Base-by-base conservation (phyloP, 2,113 vertebrate genomes). In the Chionomys nivalis region DNA sequence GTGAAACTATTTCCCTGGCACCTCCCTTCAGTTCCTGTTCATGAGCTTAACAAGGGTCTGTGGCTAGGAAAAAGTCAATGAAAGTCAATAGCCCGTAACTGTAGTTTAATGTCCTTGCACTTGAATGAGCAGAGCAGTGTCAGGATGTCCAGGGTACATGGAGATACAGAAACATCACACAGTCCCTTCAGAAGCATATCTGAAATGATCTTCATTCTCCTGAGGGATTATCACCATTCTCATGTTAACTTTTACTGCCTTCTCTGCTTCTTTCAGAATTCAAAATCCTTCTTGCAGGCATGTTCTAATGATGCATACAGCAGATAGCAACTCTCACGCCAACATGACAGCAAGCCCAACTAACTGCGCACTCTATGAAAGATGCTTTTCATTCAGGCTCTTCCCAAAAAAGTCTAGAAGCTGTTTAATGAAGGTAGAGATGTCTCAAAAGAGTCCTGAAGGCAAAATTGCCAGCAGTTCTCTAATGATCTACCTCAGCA, bases 361-460 rank as follows among this genome's bases (percentile, higher is more conserved):
- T 0, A 17, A 28, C 33, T 16, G 19, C 2, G 28, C 24, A 13
- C 78, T 96, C 87, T 72, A 14, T 78, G 7, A 70, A 49, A 26
- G 14, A 19, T 14, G 66, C 11, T 23, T 87, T 52, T 42, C 3
- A 63, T 26, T 65, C 24, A 70, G 42, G 73, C 13, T 82, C 26
- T 72, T 77, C 85, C 49, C 31, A 81, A 44, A 96, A 72, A 79
- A 65, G 26, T 44, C 86, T 92, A 28, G 49, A 73, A 92, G 76
- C 42, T 79, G 61, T 90, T 70, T 2, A 73, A 49, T 16, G 33
- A 81, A 79, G 26, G 21, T 31, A 1, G 47, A 78, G 19, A 44
- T 36, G 5, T 77, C 73, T 77, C 36, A 10, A 58, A 95, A 88
- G 39, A 94, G 24, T 90, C 52, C 33, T 66, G 44, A 96, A 91